phyloP scores from a whole-genome alignment of 2,797 vertebrate genomes.

The Tadarida brasiliensis region DNA sequence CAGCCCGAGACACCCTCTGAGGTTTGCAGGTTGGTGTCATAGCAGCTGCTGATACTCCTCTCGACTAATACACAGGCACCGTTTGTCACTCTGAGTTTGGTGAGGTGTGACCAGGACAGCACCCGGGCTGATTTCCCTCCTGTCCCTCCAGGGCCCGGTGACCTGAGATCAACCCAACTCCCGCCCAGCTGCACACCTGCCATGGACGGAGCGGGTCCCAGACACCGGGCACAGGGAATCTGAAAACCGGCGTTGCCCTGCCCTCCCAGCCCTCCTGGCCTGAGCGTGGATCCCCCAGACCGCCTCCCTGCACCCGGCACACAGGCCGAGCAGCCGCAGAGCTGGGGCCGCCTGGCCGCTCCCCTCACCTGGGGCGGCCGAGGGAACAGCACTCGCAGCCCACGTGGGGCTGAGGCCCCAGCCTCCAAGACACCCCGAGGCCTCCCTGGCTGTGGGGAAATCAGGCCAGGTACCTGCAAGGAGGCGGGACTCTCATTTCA shows the following conservation, averaged over 20 bases:
- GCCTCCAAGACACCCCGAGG: background rate
- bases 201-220: background rate
- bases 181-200: background rate
- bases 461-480: background rate
- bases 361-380: fast-evolving
- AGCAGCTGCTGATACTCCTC: background rate
- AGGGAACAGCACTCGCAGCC: fast-evolving
- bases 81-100: background rate
- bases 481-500: conserved; percentile 13
- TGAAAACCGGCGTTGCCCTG: background rate
- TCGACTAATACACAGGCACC: background rate
- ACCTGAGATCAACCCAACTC: too few relatives aligned
- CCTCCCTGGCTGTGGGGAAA: background rate
- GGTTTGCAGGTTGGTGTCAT: fast-evolving
- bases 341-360: fast-evolving
- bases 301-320: background rate
- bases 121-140: background rate
- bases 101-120: background rate
- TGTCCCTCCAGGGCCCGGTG: background rate
- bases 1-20: background rate
- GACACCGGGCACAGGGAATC: background rate
- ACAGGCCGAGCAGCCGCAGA: fast-evolving
- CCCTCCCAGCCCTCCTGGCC: background rate
- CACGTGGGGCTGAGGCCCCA: background rate
- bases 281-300: background rate